Evolutionary conservation across 2,797 vertebrate genomes (phyloP).

Genomic region (Galaxias olidus): DNA sequence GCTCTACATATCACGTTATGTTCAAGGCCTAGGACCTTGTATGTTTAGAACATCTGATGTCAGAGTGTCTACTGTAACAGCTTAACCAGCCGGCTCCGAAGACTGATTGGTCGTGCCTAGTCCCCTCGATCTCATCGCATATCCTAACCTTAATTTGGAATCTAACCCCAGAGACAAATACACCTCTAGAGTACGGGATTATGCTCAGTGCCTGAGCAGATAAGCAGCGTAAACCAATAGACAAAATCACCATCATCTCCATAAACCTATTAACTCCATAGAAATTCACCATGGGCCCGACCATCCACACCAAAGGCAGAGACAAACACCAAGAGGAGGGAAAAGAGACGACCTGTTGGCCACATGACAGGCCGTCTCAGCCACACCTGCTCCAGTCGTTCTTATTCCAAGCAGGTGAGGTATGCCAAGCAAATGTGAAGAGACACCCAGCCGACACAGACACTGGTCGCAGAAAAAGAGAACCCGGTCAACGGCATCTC

Average conservation of each 20-base stretch:
- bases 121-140: constrained; percentile 5
- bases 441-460: constrained; percentile 21
- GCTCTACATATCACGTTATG: not conserved
- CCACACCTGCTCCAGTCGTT: constrained; percentile 12
- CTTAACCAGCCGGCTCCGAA: not conserved
- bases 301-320: not conserved
- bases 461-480: constrained; percentile 1
- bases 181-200: constrained; percentile 22
- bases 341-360: not conserved
- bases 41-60: too few species aligned
- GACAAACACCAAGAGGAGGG: not conserved
- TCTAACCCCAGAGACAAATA: constrained; percentile 16
- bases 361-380: constrained; percentile 5
- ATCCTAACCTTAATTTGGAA: constrained; percentile 18
- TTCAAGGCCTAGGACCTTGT: too few species aligned
- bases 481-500: not conserved
- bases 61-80: not conserved
- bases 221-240: constrained; percentile 19
- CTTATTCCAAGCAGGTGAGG: constrained; percentile 17
- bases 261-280: constrained; percentile 15
- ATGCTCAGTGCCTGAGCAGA: constrained; percentile 8
- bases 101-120: constrained; percentile 1
- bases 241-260: constrained; percentile 19
- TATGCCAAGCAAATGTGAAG: constrained; percentile 7
- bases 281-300: constrained; percentile 2